These are phyloP conservation scores for Watsonalla cultraria DNA, from an alignment of 2,888 invertebrate species.

Conservation along the genomic window DNA sequence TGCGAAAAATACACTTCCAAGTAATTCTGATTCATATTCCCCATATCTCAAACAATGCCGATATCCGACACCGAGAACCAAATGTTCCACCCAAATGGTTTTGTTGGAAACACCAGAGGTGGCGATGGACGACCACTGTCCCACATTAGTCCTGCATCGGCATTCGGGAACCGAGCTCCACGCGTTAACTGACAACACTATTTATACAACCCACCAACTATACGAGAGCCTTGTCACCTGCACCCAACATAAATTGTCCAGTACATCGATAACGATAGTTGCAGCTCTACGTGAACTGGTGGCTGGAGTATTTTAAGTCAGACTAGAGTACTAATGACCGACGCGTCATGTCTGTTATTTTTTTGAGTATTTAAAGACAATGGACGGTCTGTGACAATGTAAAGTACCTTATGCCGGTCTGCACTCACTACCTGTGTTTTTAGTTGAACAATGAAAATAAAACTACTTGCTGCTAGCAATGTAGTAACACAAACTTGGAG, in stretches of 20 bases:
- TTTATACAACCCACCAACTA: constrained; percentile 51
- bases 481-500: no score
- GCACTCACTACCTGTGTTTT: not conserved
- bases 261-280: constrained; percentile 14
- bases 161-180: constrained; percentile 62
- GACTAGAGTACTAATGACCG: constrained; percentile 48
- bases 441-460: not conserved
- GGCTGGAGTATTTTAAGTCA: constrained; percentile 28
- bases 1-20: no score
- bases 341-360: constrained; percentile 47
- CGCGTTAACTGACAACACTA: constrained; percentile 67
- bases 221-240: constrained; percentile 39
- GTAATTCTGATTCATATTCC: no score
- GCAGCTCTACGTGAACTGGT: constrained; percentile 28
- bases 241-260: constrained; percentile 28
- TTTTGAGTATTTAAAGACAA: constrained; percentile 51
- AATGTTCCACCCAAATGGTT: constrained; percentile 3
- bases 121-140: constrained; percentile 56
- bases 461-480: no score
- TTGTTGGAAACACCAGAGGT: constrained; percentile 23
- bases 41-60: not conserved
- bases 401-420: not conserved
- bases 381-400: constrained; percentile 15
- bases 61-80: not conserved
- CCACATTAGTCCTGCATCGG: constrained; percentile 62